Base-by-base conservation (phyloP, 2,888 invertebrate species). In the Xestoiulus laeticollis region DNA sequence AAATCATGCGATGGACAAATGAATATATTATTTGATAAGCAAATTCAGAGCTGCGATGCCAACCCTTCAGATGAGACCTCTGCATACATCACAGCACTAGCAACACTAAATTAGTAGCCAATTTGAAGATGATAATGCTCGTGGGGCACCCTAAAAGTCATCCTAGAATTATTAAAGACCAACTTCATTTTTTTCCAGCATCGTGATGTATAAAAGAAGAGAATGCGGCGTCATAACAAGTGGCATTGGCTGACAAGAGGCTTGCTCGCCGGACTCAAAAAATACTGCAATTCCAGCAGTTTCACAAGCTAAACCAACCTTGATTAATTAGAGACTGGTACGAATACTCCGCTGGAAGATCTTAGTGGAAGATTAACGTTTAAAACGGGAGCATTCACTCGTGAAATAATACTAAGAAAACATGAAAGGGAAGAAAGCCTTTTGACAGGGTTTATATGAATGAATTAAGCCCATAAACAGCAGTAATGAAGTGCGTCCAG, bases 381-480 rank as follows among this genome's bases (percentile, higher is more conserved):
- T 32, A 30, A 30, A 32, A 78, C 30, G 16, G 14, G 78, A 30
- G 53, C 59, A 8, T 32, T 78, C 78, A 30, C 78, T 78, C 14
- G 78, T 78, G 30, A 26, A 59, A 14, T 19, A 59, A 59, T n/a
- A 59, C 38, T 38, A 59, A 68, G 16, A 30, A 32, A 78, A 78
- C 10, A 22, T 26, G 10, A 68, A 78, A 30, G 78, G 78, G 78
- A 78, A 78, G 78, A 78, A 78, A 78, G 78, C 30, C 30, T 78
- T 78, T 78, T 78, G 78, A 78, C 78, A 14, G 78, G 12, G 78
- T 30, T 38, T n/a, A n/a, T n/a, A 78, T 30, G 78, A 78, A 78
- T 78, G 78, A 78, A 78, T 78, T 78, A 78, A 78, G 78, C 78
- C 78, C 78, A 78, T 78, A 78, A 78, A 78, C 78, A 78, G 78